A percentile compares a stretch with the other conserved stretches of the same genome.
Evolutionary conservation across 2,888 invertebrate species (phyloP).

Genomic region (Epinotia demarniana): DNA sequence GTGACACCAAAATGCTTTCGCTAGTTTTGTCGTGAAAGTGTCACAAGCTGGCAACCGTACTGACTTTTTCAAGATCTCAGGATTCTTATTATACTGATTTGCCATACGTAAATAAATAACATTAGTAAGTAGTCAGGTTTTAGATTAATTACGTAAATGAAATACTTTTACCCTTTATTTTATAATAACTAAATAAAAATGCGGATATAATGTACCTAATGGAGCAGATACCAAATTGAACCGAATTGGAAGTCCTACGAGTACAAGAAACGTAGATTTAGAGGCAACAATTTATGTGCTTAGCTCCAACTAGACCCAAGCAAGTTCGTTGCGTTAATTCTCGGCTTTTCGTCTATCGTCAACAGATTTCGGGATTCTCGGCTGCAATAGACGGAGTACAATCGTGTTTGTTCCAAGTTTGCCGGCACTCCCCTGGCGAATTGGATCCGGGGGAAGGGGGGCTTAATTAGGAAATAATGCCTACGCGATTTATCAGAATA

Average conservation of each 20-base stretch:
- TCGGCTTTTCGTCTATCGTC: slow-evolving; percentile 46
- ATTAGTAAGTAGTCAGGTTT: no score
- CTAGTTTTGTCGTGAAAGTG: no score
- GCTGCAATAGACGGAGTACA: slow-evolving; percentile 59
- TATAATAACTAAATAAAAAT: not conserved
- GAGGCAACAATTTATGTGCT: slow-evolving; percentile 47
- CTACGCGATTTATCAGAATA: slow-evolving; percentile 81
- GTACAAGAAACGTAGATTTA: slow-evolving; percentile 49
- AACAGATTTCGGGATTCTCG: slow-evolving; percentile 75
- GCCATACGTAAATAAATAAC: no score
- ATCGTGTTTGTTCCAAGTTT: slow-evolving; percentile 69
- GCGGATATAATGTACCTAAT: not conserved
- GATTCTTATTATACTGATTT: no score
- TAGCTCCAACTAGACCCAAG: slow-evolving; percentile 32
- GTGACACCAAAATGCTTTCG: no score
- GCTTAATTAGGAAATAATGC: slow-evolving; percentile 84
- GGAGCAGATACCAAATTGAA: not conserved
- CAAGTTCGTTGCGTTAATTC: slow-evolving; percentile 65
- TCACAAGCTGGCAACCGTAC: no score
- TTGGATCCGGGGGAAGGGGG: slow-evolving; percentile 72
- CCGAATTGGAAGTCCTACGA: slow-evolving; percentile 8
- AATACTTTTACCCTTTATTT: not conserved
- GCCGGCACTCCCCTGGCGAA: slow-evolving; percentile 68
- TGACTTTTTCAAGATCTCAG: no score
- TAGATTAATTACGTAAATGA: no score